A percentile compares a stretch with the other conserved stretches of the same genome.
Evolutionary conservation across 2,888 invertebrate genomes (phyloP).

Genomic region (Drosophila barbarae): DNA sequence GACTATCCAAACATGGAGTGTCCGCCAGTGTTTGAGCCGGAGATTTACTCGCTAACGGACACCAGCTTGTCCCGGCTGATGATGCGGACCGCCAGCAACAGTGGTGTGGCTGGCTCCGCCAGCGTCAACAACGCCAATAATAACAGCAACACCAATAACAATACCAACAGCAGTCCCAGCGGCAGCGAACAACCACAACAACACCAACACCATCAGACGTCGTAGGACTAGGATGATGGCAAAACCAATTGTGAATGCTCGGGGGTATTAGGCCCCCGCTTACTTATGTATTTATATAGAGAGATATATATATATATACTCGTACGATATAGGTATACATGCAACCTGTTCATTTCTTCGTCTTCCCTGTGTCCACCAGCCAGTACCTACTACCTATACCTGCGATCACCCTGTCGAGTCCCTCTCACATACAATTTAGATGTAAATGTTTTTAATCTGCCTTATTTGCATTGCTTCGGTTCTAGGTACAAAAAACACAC

Average conservation of each 20-base stretch:
- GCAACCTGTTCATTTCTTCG: conserved; percentile 39
- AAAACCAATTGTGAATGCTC: conserved; percentile 70
- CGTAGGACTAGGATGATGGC: conserved; percentile 51
- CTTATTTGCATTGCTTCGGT: conserved; percentile 56
- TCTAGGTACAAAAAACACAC: conserved; percentile 44
- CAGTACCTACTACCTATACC: conserved; percentile 26
- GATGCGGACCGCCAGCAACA: conserved; percentile 69
- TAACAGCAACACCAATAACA: conserved; percentile 34
- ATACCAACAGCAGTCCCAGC: conserved; percentile 58
- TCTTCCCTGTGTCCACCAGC: conserved; percentile 40
- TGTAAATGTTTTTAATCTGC: conserved; percentile 41
- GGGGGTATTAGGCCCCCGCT: conserved; percentile 28
- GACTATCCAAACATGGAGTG: conserved; percentile 91
- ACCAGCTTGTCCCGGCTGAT: conserved; percentile 77
- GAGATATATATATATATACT: conserved; percentile 45
- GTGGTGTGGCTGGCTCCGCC: conserved; percentile 22
- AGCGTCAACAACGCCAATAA: conserved; percentile 31
- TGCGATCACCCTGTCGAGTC: conserved; percentile 21
- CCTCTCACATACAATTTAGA: conserved; percentile 28
- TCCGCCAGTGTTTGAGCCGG: conserved; percentile 91
- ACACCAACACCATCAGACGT: conserved; percentile 55
- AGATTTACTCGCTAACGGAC: conserved; percentile 87
- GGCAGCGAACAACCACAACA: conserved; percentile 50
- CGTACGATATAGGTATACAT: conserved; percentile 44
- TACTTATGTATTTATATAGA: conserved; percentile 37